A percentile compares a stretch with the other conserved stretches of the same genome.
These are phyloP conservation scores for Masnerella sp. DNA, from an alignment of 2,888 invertebrate species.

Conservation along the genomic window DNA sequence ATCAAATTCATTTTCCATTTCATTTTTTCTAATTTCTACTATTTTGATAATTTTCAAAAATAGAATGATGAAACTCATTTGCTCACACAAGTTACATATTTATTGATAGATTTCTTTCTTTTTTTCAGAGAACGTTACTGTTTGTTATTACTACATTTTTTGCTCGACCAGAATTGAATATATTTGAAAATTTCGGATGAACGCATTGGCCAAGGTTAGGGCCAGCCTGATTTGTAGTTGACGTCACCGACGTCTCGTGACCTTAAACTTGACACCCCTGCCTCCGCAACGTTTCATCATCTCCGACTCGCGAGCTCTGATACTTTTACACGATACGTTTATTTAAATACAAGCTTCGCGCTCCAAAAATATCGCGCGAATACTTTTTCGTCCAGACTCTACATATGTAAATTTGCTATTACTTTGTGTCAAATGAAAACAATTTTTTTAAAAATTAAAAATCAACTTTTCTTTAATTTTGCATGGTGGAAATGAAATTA, in stretches of 20 bases:
- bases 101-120: too few species aligned
- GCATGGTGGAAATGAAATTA: too few species aligned
- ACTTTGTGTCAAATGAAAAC: too few species aligned
- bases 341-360: slow-evolving; percentile 22
- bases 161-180: slow-evolving; percentile 3
- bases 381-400: slow-evolving; percentile 2
- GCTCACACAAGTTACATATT: too few species aligned
- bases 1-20: too few species aligned
- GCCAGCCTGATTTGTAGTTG: slow-evolving; percentile 59
- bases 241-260: slow-evolving; percentile 74
- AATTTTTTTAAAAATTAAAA: neutral
- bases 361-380: slow-evolving; percentile 23
- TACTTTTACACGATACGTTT: slow-evolving; percentile 24
- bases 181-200: slow-evolving; percentile 38
- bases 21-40: too few species aligned
- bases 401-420: too few species aligned
- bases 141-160: too few species aligned
- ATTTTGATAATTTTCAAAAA: too few species aligned
- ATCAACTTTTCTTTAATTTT: neutral
- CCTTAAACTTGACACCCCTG: slow-evolving; percentile 72
- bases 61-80: too few species aligned
- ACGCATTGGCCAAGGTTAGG: slow-evolving; percentile 59
- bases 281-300: slow-evolving; percentile 40
- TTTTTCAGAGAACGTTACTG: too few species aligned
- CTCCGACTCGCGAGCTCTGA: slow-evolving; percentile 16